A percentile compares a stretch with the other conserved stretches of the same genome.
Conservation (phyloP, 2,113 vertebrate genomes). For the Hystrix cristata region DNA sequence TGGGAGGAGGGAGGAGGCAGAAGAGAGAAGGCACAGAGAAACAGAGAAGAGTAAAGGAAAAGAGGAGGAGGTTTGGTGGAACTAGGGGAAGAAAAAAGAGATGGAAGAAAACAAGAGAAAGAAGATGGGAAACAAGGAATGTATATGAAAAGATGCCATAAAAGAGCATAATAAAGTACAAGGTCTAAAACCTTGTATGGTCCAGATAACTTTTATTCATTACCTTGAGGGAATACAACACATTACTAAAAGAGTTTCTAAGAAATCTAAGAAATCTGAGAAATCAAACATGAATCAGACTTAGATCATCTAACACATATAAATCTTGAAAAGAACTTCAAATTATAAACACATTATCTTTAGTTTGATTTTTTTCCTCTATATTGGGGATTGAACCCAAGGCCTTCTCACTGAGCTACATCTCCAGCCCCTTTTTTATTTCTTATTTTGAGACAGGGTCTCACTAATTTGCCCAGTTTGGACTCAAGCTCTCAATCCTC, state of each 20-base stretch:
- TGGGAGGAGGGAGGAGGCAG: accelerated
- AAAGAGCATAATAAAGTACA: neutral
- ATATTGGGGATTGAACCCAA: neutral
- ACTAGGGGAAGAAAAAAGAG: neutral
- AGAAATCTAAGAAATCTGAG: neutral
- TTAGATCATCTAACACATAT: neutral
- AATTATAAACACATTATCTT: neutral
- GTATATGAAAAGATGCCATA: neutral
- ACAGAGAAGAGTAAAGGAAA: neutral
- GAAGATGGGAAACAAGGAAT: neutral
- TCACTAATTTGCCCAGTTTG: neutral
- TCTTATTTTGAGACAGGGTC: neutral
- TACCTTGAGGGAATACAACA: neutral
- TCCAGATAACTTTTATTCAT: neutral
- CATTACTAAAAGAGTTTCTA: neutral
- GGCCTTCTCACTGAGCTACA: neutral
- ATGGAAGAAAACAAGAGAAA: neutral
- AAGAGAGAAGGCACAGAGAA: neutral
- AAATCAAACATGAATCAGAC: neutral
- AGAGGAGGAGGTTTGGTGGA: neutral
- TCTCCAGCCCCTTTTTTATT: neutral
- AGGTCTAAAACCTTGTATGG: neutral
- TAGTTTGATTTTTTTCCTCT: neutral
- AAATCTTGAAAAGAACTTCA: neutral
- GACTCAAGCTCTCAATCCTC: neutral